Evolutionary conservation across 2,888 invertebrate species (phyloP), one percentile per base, ranked within the genome.

Genomic region (Dasypolia templi): DNA sequence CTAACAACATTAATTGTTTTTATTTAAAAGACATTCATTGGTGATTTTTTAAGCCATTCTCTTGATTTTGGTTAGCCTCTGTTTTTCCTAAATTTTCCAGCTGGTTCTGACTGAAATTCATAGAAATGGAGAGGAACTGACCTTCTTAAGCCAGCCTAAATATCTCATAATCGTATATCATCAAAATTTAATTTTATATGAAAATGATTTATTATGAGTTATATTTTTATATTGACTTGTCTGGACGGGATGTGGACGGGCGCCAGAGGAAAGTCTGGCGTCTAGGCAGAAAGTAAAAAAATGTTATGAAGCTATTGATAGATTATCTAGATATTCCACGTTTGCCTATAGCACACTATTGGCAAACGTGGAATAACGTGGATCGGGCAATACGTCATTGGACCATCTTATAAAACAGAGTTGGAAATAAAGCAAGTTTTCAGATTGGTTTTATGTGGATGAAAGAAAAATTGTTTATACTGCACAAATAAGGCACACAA

Each of bases 211-310:
- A 67, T 53, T 67, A 26, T 53, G 19, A 35, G 42, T 22, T 51
- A 49, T n/a, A n/a, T 53, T 81, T 58, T 29, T 66, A 67, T 62
- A 75, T 39, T 51, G 29, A 67, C 22, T 65, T 4, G 66, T 53
- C 66, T 56, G 55, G 29, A 46, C 63, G 42, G 81, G 42, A 77
- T 44, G 62, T 51, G 46, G 39, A 59, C n/a, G n/a, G 62, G 76
- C 62, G 82, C 76, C 76, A 12, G 49, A 42, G 49, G 55, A 44
- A 78, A 81, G 66, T 78, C 66, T 75, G 77, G 46, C n/a, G n/a
- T 49, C 76, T 56, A 32, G 39, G 46, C 14, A 32, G 19, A 63
- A 55, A 51, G 1, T 19, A 66, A 66, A 63, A 46, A 59, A 58
- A 46, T n/a, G 22, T 19, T 51, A 55, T 44, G 9, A 63, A 29